Conservation (phyloP, 2,888 invertebrate genomes). For the Drosophila subsilvestris region DNA sequence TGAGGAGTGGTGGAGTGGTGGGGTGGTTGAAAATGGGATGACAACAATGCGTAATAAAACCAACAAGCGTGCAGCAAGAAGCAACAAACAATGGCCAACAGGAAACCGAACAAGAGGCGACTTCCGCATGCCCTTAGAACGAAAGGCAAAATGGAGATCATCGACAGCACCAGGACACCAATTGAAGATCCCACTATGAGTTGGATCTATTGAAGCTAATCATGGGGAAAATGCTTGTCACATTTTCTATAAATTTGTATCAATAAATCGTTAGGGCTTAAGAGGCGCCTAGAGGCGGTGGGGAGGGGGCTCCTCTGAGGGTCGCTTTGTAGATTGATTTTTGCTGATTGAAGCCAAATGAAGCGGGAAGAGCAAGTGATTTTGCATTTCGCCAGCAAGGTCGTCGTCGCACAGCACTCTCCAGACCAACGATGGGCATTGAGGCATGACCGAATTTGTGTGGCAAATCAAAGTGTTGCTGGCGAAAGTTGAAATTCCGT, state of each 20-base stretch:
- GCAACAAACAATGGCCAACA: constrained; percentile 28
- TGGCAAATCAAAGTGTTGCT: constrained; percentile 37
- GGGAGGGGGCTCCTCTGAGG: background rate
- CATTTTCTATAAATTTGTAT: too few relatives aligned
- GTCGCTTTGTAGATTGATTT: background rate
- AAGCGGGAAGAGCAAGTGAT: constrained; percentile 40
- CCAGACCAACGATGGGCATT: constrained; percentile 37
- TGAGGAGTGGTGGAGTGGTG: too few relatives aligned
- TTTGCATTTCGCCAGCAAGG: constrained; percentile 21
- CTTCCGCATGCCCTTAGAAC: background rate
- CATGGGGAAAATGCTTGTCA: too few relatives aligned
- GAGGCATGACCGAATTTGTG: constrained; percentile 33
- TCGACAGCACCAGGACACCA: too few relatives aligned
- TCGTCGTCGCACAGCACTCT: background rate
- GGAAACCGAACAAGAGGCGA: background rate
- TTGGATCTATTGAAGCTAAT: too few relatives aligned
- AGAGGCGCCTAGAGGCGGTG: too few relatives aligned
- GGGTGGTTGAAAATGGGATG: constrained; percentile 8
- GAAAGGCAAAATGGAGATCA: too few relatives aligned
- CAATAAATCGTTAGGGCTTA: too few relatives aligned
- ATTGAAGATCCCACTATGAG: too few relatives aligned
- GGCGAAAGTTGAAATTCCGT: constrained; percentile 3
- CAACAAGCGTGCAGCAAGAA: constrained; percentile 51
- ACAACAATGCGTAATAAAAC: constrained; percentile 62
- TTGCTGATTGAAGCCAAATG: constrained; percentile 17